These are phyloP conservation scores for Fringilla coelebs DNA, from an alignment of 2,797 vertebrate species.

Conservation along the genomic window DNA sequence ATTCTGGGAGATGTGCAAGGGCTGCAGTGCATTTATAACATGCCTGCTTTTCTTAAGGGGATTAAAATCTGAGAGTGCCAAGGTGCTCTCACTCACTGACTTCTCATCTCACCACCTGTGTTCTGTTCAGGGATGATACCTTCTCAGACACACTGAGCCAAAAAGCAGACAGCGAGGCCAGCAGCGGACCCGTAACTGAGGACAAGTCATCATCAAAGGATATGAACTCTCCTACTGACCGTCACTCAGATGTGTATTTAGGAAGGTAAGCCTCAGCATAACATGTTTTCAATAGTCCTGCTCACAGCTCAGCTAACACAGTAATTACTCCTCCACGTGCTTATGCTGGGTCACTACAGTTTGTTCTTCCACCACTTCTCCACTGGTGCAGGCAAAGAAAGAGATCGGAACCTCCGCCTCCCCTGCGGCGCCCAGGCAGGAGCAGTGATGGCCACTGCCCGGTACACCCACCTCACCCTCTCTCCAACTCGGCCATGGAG, in stretches of 20 bases:
- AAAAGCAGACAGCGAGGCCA: constrained; percentile 96
- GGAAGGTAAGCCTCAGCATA: constrained; percentile 79
- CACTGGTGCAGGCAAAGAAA: constrained; percentile 84
- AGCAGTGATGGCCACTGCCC: constrained; percentile 88
- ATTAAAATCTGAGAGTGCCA: not conserved
- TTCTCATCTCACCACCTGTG: not conserved
- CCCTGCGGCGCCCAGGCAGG: constrained; percentile 86
- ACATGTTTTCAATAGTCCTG: not conserved
- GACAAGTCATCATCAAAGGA: constrained; percentile 94
- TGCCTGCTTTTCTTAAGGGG: not conserved
- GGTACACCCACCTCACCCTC: constrained; percentile 82
- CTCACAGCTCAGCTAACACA: not conserved
- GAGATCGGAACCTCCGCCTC: constrained; percentile 85
- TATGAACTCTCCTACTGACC: constrained; percentile 86
- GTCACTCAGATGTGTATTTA: constrained; percentile 85
- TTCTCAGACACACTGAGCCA: constrained; percentile 98
- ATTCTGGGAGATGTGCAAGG: not conserved
- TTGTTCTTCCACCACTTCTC: not conserved
- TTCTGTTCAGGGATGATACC: constrained; percentile 87
- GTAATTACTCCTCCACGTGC: not conserved
- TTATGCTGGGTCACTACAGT: not conserved
- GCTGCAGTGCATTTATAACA: not conserved
- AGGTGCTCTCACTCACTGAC: not conserved
- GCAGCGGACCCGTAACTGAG: constrained; percentile 90
- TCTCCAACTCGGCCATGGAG: constrained; percentile 83